Percentiles rank a stretch among this genome's conserved stretches.
phyloP scores from a whole-genome alignment of 2,888 invertebrate species.

The Agonopterix alstromeriana region DNA sequence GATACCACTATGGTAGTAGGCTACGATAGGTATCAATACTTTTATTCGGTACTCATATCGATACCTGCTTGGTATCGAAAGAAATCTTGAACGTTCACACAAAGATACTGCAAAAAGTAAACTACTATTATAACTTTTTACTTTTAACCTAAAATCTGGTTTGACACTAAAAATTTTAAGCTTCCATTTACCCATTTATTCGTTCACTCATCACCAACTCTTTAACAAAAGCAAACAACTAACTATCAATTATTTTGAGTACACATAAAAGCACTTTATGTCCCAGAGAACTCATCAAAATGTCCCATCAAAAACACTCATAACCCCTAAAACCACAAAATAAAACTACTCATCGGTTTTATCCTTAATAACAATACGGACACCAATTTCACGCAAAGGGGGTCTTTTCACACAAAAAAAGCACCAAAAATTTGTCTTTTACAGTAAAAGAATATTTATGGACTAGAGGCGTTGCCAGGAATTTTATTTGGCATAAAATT shows the following conservation, averaged over 20 bases:
- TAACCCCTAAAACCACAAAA: slow-evolving; percentile 28
- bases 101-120: too few species aligned
- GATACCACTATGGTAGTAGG: too few species aligned
- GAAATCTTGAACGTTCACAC: too few species aligned
- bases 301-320: slow-evolving; percentile 27
- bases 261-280: slow-evolving; percentile 20
- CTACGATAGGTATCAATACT: too few species aligned
- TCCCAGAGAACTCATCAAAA: slow-evolving; percentile 12
- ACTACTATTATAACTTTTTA: too few species aligned
- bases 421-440: slow-evolving; percentile 8
- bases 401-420: slow-evolving; percentile 8
- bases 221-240: background rate
- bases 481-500: slow-evolving; percentile 71
- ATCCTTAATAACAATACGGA: slow-evolving; percentile 19
- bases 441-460: slow-evolving; percentile 29
- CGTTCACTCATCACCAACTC: too few species aligned
- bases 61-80: too few species aligned
- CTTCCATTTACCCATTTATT: too few species aligned
- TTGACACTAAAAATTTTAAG: too few species aligned
- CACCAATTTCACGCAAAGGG: slow-evolving; percentile 44
- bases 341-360: slow-evolving; percentile 31
- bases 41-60: too few species aligned
- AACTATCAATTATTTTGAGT: slow-evolving; percentile 38
- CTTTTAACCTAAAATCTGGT: too few species aligned
- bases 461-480: slow-evolving; percentile 43